phyloP scores from a whole-genome alignment of 2,797 vertebrate genomes.

The Hippopotamyrus pictus region DNA sequence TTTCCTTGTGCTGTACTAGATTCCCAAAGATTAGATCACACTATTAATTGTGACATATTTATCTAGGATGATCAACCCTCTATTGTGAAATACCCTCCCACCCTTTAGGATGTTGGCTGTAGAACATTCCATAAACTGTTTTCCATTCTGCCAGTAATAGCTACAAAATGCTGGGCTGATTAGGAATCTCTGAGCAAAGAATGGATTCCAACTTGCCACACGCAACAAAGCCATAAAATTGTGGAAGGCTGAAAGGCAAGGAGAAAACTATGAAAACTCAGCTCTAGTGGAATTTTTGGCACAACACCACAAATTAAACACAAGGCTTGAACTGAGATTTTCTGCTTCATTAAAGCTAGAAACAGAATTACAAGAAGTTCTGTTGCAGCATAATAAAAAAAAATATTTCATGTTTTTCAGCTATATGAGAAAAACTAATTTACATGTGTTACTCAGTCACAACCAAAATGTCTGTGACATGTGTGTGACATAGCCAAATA shows the following conservation, averaged over 20 bases:
- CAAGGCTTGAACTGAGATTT: not conserved
- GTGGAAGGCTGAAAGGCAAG: not conserved
- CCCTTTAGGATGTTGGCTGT: not conserved
- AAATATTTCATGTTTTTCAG: not conserved
- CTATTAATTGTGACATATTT: not conserved
- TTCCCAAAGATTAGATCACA: not conserved
- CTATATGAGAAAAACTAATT: not conserved
- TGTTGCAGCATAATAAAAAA: not conserved
- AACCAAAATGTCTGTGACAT: not conserved
- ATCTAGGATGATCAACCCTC: not conserved
- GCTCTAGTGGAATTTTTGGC: not conserved
- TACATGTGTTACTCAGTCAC: not conserved
- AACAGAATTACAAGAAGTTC: not conserved
- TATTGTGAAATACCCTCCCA: not conserved
- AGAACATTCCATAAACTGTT: not conserved
- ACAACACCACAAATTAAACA: not conserved
- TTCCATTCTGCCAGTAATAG: not conserved
- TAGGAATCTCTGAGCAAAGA: not conserved
- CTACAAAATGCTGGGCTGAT: not conserved
- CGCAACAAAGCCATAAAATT: not conserved
- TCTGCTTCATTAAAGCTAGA: not conserved
- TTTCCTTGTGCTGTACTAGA: not conserved
- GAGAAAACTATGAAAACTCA: not conserved
- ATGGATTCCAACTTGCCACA: not conserved
- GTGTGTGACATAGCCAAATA: not conserved